These are phyloP conservation scores for Trachemys scripta DNA, from an alignment of 2,113 vertebrate species.

Conservation along the genomic window DNA sequence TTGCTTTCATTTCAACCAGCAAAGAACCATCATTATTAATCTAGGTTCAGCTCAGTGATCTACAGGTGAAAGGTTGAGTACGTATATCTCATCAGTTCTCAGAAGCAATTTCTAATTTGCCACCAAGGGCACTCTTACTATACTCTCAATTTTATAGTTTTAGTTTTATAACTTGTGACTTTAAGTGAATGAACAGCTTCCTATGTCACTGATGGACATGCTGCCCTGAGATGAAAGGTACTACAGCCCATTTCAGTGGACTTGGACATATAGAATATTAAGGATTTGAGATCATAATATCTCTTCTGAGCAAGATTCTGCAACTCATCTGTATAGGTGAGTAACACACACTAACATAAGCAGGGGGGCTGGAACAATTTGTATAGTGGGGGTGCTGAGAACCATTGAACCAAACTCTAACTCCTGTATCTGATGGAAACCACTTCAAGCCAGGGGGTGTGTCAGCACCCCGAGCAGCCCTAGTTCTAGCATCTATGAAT, in stretches of 20 bases:
- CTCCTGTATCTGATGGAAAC: too few relatives aligned
- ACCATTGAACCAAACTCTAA: too few relatives aligned
- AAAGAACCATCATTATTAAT: not conserved
- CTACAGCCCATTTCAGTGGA: not conserved
- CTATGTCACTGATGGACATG: not conserved
- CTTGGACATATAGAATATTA: not conserved
- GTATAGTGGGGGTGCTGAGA: too few relatives aligned
- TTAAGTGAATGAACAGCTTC: not conserved
- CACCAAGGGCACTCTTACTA: not conserved
- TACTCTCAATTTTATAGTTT: not conserved
- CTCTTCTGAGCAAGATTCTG: not conserved
- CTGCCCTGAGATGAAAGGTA: not conserved
- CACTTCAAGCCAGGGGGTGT: too few relatives aligned
- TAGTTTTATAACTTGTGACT: not conserved
- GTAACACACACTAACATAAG: not conserved
- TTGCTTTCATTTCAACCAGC: not conserved
- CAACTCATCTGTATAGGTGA: not conserved
- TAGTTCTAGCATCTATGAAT: too few relatives aligned
- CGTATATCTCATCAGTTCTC: not conserved
- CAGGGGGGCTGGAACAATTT: too few relatives aligned
- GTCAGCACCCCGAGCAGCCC: too few relatives aligned
- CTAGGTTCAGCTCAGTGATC: constrained; percentile 5
- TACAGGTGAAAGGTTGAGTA: not conserved
- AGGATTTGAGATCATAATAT: not conserved
- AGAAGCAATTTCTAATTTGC: not conserved